Conservation (phyloP, 2,888 invertebrate genomes). For the Acronicta alni region DNA sequence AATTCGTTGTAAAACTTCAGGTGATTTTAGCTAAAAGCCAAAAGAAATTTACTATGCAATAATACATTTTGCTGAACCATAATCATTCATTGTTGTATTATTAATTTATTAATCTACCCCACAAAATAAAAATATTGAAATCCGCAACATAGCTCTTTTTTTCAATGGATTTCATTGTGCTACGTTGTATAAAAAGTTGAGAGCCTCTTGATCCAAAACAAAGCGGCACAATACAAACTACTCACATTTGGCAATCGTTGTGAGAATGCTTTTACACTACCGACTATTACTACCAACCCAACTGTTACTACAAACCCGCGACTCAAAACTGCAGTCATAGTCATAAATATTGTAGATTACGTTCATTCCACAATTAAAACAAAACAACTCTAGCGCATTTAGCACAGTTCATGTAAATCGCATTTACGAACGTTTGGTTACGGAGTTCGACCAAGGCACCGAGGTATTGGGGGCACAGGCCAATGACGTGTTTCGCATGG, state of each 20-base stretch:
- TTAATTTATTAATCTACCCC: too few relatives aligned
- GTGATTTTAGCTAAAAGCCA: too few relatives aligned
- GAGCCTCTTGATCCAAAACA: too few relatives aligned
- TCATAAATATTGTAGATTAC: constrained; percentile 34
- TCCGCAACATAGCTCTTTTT: too few relatives aligned
- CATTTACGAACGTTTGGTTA: constrained; percentile 36
- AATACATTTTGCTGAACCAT: too few relatives aligned
- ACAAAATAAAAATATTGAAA: too few relatives aligned
- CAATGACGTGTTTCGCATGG: constrained; percentile 76
- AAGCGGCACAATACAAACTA: too few relatives aligned
- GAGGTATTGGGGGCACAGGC: constrained; percentile 57
- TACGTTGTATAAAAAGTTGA: too few relatives aligned
- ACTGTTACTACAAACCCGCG: constrained; percentile 8
- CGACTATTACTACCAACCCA: not conserved
- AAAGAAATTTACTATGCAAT: too few relatives aligned
- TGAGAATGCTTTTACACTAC: not conserved
- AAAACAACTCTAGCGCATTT: constrained; percentile 24
- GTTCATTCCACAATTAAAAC: constrained; percentile 24
- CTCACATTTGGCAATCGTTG: too few relatives aligned
- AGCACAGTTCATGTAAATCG: constrained; percentile 44
- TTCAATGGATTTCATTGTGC: too few relatives aligned
- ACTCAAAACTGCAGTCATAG: constrained; percentile 17
- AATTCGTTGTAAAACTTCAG: not conserved
- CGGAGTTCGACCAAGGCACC: constrained; percentile 41
- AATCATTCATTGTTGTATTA: too few relatives aligned